These are phyloP conservation scores for Enteromius paludinosus DNA, from an alignment of 2,797 vertebrate species.

Conservation along the genomic window DNA sequence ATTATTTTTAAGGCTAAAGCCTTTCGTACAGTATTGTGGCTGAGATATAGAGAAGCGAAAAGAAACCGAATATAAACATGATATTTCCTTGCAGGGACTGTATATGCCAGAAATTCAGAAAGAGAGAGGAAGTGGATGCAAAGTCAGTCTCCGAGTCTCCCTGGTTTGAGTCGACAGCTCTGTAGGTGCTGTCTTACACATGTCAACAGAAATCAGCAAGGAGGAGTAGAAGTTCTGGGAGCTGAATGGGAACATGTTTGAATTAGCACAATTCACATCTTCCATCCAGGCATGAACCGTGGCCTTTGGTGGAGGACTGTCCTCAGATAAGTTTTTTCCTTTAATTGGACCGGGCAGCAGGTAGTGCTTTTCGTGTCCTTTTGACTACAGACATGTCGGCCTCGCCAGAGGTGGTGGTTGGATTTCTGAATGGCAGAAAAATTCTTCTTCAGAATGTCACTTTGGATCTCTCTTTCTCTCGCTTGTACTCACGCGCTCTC, in stretches of 20 bases:
- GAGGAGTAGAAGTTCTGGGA: neutral
- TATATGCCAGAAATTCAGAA: neutral
- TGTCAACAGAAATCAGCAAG: conserved; percentile 19
- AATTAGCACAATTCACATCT: conserved; percentile 32
- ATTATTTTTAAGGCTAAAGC: neutral
- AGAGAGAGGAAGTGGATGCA: conserved; percentile 3
- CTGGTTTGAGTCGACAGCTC: conserved; percentile 11
- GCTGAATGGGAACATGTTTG: conserved; percentile 42
- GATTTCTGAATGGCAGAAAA: conserved; percentile 32
- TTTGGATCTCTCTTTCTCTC: conserved; percentile 19
- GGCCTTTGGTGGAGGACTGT: conserved; percentile 34
- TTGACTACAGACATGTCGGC: conserved; percentile 9
- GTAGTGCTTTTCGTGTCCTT: conserved; percentile 31
- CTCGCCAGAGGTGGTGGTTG: neutral
- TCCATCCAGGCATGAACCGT: conserved; percentile 21
- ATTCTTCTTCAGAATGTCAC: conserved; percentile 42
- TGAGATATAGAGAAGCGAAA: neutral
- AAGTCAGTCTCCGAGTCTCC: neutral
- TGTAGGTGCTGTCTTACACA: conserved; percentile 28
- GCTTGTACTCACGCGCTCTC: neutral
- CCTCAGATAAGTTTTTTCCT: conserved; percentile 8
- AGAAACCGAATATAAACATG: neutral
- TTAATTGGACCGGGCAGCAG: conserved; percentile 31
- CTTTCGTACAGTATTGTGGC: neutral
- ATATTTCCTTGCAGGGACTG: neutral